phyloP scores from a whole-genome alignment of 1,140 invertebrate species.

The Thaumetopoea pityocampa region DNA sequence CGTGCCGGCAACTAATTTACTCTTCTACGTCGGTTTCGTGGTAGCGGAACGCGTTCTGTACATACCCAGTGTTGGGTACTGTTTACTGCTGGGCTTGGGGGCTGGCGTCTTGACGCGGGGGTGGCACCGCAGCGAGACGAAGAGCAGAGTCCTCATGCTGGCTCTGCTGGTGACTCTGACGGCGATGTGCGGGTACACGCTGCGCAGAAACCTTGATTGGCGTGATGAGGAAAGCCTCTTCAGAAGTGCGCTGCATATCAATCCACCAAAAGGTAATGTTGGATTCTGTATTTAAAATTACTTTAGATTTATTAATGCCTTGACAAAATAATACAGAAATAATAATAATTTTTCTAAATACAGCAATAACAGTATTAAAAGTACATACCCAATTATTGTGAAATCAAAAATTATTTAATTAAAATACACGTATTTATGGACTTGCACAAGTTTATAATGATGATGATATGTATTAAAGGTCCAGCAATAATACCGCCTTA shows the following conservation, averaged over 20 bases:
- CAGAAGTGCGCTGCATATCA: slow-evolving; percentile 91
- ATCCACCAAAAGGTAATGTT: slow-evolving; percentile 97
- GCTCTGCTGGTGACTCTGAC: slow-evolving; percentile 79
- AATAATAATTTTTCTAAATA: no score
- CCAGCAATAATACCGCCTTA: no score
- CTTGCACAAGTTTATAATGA: no score
- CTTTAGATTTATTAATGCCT: slow-evolving; percentile 1
- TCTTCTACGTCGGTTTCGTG: slow-evolving; percentile 98
- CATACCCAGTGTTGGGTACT: slow-evolving; percentile 96
- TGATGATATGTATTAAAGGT: no score
- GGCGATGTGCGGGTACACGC: slow-evolving; percentile 85
- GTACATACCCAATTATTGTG: no score
- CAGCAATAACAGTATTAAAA: no score
- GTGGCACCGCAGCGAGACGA: slow-evolving; percentile 71
- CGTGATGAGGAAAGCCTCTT: slow-evolving; percentile 94
- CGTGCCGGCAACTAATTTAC: slow-evolving; percentile 93
- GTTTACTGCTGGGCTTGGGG: slow-evolving; percentile 89
- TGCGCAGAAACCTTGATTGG: slow-evolving; percentile 93
- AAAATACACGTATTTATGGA: no score
- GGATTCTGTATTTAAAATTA: not conserved
- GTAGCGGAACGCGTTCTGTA: slow-evolving; percentile 97
- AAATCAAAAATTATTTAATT: no score
- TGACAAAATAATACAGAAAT: no score
- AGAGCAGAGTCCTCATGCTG: slow-evolving; percentile 66
- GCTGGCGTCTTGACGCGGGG: slow-evolving; percentile 68